phyloP scores from a whole-genome alignment of 2,797 vertebrate species.

The Telmatherina bonti region DNA sequence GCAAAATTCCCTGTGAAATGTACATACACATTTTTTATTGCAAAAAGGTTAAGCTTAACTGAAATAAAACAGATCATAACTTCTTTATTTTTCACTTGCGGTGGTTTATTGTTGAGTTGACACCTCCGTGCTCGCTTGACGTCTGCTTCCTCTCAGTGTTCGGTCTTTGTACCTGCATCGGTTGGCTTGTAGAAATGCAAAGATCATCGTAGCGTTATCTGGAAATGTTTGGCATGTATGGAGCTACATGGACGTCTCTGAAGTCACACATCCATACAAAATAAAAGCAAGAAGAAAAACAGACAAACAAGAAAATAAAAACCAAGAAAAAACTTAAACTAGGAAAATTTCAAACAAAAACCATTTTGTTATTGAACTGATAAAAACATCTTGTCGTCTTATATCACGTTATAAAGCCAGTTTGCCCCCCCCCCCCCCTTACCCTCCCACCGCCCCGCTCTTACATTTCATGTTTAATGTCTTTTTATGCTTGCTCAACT shows the following conservation, averaged over 20 bases:
- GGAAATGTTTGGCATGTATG: conserved; percentile 72
- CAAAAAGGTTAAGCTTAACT: conserved; percentile 87
- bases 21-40: conserved; percentile 92
- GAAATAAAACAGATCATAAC: conserved; percentile 75
- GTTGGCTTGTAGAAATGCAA: conserved; percentile 55
- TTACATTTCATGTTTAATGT: conserved; percentile 50
- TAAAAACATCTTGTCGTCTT: conserved; percentile 61
- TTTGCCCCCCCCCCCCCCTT: conserved; percentile 37
- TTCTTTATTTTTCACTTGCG: conserved; percentile 49
- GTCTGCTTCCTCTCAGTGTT: conserved; percentile 69
- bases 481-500: conserved; percentile 58
- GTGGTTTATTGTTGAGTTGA: conserved; percentile 65
- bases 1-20: conserved; percentile 93
- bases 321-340: conserved; percentile 70
- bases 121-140: conserved; percentile 26
- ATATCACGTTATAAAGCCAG: conserved; percentile 73
- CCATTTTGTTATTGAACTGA: conserved; percentile 76
- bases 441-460: neutral
- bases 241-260: conserved; percentile 63
- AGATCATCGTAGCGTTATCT: conserved; percentile 59
- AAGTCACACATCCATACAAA: conserved; percentile 80
- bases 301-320: neutral
- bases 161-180: conserved; percentile 69
- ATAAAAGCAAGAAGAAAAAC: conserved; percentile 79
- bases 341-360: conserved; percentile 70